Evolutionary conservation across 2,797 vertebrate genomes (phyloP).

Genomic region (Myotis findleyi): DNA sequence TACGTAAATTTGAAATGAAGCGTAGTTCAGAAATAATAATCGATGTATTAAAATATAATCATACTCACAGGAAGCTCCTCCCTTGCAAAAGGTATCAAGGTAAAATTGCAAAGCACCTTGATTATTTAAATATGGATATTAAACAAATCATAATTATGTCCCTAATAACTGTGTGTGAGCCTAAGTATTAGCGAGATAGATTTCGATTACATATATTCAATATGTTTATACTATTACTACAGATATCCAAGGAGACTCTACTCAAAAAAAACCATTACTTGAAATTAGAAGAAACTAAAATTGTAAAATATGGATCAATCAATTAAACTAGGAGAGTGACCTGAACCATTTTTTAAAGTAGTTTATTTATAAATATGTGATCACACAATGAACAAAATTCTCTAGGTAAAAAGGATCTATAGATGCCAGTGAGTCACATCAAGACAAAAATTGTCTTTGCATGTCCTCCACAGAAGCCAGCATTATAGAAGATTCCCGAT

Average conservation of each 20-base stretch:
- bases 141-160: not conserved
- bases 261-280: conserved; percentile 30
- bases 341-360: not conserved
- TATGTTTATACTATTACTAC: not conserved
- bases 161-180: not conserved
- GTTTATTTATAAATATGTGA: conserved; percentile 25
- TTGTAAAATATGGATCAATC: not conserved
- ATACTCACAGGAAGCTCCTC: not conserved
- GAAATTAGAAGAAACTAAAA: conserved; percentile 44
- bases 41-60: conserved; percentile 27
- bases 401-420: not conserved
- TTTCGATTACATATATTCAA: not conserved
- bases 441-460: not conserved
- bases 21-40: not conserved
- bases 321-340: conserved; percentile 29
- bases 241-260: conserved; percentile 6
- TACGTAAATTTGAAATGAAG: conserved; percentile 45
- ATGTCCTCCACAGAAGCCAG: not conserved
- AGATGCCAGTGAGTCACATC: not conserved
- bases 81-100: not conserved
- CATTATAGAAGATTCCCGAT: not conserved
- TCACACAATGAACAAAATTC: not conserved
- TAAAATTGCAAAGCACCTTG: not conserved
- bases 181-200: not conserved
- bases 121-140: conserved; percentile 3